phyloP scores from a whole-genome alignment of 2,888 invertebrate species.

The Operophtera brumata region DNA sequence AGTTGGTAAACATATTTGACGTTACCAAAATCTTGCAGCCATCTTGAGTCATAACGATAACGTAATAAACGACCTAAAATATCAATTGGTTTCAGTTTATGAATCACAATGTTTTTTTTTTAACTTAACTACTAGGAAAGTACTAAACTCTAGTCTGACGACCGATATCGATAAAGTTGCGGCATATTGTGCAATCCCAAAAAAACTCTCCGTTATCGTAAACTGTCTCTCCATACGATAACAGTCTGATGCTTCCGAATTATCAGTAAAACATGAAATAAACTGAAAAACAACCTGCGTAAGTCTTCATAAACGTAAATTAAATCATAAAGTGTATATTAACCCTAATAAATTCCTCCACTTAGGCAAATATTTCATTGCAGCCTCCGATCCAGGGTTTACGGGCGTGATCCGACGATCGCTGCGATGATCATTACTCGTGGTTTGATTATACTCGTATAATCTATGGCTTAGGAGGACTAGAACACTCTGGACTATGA shows the following conservation, averaged over 20 bases:
- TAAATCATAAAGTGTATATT: conserved; percentile 17
- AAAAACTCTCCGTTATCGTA: no score
- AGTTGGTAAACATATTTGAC: no score
- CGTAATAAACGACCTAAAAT: no score
- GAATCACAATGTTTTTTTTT: no score
- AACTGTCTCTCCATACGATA: not conserved
- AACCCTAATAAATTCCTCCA: conserved; percentile 14
- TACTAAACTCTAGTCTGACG: no score
- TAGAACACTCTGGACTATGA: no score
- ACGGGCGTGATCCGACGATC: conserved; percentile 5
- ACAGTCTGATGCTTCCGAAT: not conserved
- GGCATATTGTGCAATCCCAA: no score
- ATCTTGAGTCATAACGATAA: no score
- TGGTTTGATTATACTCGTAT: conserved; percentile 23
- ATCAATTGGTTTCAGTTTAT: no score
- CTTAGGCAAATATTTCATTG: conserved; percentile 5
- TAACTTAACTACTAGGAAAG: no score
- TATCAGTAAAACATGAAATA: not conserved
- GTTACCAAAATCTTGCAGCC: no score
- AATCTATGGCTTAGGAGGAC: not conserved
- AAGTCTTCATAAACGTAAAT: conserved; percentile 10
- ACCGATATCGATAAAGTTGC: no score
- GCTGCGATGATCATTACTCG: conserved; percentile 19
- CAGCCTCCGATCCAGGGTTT: conserved; percentile 4
- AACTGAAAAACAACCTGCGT: not conserved